phyloP scores from a whole-genome alignment of 1,140 invertebrate species.

The Aphelinus atriplicis region DNA sequence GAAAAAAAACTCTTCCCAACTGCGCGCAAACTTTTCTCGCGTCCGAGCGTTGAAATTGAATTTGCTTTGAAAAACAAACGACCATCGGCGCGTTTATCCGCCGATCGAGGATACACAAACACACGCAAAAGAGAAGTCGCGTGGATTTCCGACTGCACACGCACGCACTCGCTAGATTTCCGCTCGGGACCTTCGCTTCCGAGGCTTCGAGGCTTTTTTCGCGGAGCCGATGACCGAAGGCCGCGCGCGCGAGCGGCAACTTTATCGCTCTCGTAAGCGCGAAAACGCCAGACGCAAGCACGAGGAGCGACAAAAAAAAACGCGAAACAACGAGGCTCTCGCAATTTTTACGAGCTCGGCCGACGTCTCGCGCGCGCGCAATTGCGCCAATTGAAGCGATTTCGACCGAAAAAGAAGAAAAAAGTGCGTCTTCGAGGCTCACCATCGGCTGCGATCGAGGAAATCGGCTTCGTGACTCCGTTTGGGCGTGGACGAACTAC shows the following conservation, averaged over 20 bases:
- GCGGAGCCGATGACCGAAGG: not conserved
- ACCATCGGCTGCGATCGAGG: too few relatives aligned
- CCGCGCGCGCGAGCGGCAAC: not conserved
- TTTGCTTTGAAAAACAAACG: too few relatives aligned
- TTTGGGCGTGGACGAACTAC: too few relatives aligned
- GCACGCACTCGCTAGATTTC: not conserved
- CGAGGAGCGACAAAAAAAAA: not conserved
- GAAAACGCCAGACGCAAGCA: not conserved
- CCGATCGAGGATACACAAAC: not conserved
- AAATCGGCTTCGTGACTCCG: too few relatives aligned
- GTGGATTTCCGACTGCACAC: not conserved
- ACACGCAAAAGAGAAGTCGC: not conserved
- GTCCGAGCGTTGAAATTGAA: too few relatives aligned
- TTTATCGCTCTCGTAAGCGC: not conserved
- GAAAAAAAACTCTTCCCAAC: too few relatives aligned
- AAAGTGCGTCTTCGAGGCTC: too few relatives aligned
- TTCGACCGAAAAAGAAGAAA: not conserved
- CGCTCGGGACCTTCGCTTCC: slow-evolving; percentile 9
- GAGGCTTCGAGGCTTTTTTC: slow-evolving; percentile 12
- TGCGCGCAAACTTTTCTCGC: too few relatives aligned
- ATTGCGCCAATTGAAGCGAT: slow-evolving; percentile 16
- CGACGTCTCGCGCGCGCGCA: not conserved
- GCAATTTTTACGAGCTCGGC: not conserved
- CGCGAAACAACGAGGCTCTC: not conserved
- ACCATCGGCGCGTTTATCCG: too few relatives aligned